These are phyloP conservation scores for Heloderma charlesbogerti DNA, from an alignment of 2,113 vertebrate genomes.

Conservation along the genomic window DNA sequence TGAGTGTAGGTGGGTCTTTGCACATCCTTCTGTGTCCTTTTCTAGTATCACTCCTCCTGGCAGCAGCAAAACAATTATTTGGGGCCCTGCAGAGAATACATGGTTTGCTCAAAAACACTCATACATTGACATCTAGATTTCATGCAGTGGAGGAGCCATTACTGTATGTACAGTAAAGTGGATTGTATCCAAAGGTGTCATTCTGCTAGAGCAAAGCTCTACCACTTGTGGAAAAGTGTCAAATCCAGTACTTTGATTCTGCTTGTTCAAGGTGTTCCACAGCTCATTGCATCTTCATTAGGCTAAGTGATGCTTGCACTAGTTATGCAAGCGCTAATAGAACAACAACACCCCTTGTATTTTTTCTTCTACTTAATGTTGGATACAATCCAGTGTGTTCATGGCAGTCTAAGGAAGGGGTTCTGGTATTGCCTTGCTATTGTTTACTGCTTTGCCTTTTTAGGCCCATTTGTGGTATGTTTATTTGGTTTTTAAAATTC, in stretches of 20 bases:
- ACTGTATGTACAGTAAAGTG: not conserved
- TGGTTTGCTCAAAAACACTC: not conserved
- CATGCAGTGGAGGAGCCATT: not conserved
- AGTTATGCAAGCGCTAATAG: no score
- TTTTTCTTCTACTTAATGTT: no score
- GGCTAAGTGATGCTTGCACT: no score
- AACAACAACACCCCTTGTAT: no score
- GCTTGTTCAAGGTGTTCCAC: no score
- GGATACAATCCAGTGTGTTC: not conserved
- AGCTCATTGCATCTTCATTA: no score
- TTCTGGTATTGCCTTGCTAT: not conserved
- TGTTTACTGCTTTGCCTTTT: not conserved
- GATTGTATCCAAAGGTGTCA: not conserved
- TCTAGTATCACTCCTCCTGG: constrained; percentile 10
- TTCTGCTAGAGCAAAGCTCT: no score
- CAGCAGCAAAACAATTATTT: not conserved
- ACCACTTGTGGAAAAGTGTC: no score
- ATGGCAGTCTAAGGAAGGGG: not conserved
- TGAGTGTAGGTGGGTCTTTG: not conserved
- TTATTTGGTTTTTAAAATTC: not conserved
- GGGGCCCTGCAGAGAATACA: not conserved
- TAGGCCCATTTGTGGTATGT: accelerated
- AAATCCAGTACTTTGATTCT: no score
- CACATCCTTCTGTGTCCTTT: not conserved
- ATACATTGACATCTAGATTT: not conserved